Evolutionary conservation across 2,888 invertebrate species (phyloP).

Genomic region (Tethea ocularis): DNA sequence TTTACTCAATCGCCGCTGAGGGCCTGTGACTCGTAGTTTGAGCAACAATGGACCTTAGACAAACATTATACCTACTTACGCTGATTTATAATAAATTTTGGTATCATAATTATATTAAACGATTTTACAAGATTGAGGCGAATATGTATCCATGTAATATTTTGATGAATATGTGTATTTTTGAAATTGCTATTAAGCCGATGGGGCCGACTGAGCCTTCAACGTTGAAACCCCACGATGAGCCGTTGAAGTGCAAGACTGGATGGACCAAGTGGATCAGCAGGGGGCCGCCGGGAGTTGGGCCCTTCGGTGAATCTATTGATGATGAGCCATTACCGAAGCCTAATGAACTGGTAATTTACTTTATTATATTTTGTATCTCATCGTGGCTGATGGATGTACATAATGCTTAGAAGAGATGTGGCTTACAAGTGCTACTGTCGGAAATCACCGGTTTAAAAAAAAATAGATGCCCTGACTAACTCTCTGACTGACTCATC

Average conservation of each 20-base stretch:
- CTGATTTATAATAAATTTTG: too few species aligned
- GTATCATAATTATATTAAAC: too few species aligned
- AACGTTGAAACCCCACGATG: constrained; percentile 58
- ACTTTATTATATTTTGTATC: not conserved
- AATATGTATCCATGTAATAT: not conserved
- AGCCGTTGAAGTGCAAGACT: constrained; percentile 80
- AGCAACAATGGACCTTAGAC: too few species aligned
- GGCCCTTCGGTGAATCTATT: constrained; percentile 49
- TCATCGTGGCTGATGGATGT: too few species aligned
- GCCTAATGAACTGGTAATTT: constrained; percentile 77
- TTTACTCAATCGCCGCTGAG: too few species aligned
- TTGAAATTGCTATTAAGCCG: constrained; percentile 10
- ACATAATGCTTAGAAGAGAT: too few species aligned
- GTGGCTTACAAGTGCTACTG: too few species aligned
- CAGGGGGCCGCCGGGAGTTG: constrained; percentile 70
- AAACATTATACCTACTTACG: too few species aligned
- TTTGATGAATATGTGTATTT: not conserved
- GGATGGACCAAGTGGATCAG: constrained; percentile 94
- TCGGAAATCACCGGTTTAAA: too few species aligned
- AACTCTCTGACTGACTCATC: too few species aligned
- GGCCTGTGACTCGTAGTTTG: too few species aligned
- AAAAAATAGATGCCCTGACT: too few species aligned
- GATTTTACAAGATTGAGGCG: not conserved
- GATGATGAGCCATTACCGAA: constrained; percentile 84
- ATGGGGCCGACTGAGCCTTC: constrained; percentile 27